Conservation (phyloP, 1,140 invertebrate genomes). For the Ceratina japonica region DNA sequence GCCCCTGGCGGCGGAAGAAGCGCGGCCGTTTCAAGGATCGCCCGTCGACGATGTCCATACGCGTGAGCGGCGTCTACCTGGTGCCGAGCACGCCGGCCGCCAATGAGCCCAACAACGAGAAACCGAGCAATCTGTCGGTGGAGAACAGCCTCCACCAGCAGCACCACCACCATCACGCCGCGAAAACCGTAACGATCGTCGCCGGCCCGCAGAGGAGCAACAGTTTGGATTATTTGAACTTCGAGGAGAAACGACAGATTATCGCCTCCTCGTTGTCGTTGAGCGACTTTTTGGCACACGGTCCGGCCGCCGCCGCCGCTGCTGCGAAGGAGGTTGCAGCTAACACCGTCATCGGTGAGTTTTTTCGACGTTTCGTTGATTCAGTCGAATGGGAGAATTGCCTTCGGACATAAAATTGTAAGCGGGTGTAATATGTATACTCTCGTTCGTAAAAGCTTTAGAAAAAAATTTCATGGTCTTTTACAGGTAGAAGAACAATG, state of each 20-base stretch:
- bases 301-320: constrained; percentile 81
- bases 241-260: constrained; percentile 92
- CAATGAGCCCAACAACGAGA: constrained; percentile 67
- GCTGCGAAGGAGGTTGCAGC: constrained; percentile 80
- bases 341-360: constrained; percentile 80
- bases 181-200: constrained; percentile 82
- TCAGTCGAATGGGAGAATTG: no score
- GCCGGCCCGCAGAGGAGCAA: constrained; percentile 87
- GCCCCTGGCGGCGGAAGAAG: constrained; percentile 58
- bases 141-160: constrained; percentile 64
- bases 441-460: no score
- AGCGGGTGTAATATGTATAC: no score
- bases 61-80: constrained; percentile 76
- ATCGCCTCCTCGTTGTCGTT: constrained; percentile 92
- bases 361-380: background rate
- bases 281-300: constrained; percentile 90
- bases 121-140: constrained; percentile 44
- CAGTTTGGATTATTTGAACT: constrained; percentile 93
- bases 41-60: constrained; percentile 73
- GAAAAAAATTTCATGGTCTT: no score
- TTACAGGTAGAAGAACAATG: constrained; percentile 3
- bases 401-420: no score
- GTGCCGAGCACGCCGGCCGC: constrained; percentile 67
- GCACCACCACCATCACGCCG: constrained; percentile 75
- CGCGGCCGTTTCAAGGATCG: constrained; percentile 54